Evolutionary conservation across 2,888 invertebrate genomes (phyloP).

Genomic region (Antheraea assamensis): DNA sequence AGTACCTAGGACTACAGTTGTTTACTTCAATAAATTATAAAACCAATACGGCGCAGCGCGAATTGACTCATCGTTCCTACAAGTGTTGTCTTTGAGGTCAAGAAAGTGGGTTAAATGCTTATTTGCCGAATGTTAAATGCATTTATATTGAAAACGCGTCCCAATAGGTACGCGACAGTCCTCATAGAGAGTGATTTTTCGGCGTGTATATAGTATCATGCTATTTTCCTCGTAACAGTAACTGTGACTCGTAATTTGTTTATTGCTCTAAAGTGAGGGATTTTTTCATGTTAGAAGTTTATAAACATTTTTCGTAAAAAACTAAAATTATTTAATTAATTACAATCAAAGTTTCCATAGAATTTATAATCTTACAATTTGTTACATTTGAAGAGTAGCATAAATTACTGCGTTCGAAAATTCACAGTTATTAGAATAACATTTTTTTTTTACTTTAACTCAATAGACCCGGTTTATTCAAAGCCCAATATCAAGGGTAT

Average conservation of each 20-base stretch:
- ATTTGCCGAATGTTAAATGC: constrained; percentile 6
- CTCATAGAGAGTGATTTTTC: not conserved
- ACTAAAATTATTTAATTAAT: not conserved
- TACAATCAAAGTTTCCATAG: not conserved
- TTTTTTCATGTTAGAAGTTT: not conserved
- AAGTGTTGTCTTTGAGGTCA: not conserved
- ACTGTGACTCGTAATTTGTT: not conserved
- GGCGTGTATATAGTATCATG: not conserved
- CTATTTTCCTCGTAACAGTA: not conserved
- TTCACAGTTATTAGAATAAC: not conserved
- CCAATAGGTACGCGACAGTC: not conserved
- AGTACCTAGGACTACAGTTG: not conserved
- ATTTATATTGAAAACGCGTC: not conserved
- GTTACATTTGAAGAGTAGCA: not conserved
- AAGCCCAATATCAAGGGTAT: constrained; percentile 43
- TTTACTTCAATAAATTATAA: not conserved
- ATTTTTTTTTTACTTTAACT: not conserved
- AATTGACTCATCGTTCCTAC: not conserved
- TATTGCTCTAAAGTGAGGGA: not conserved
- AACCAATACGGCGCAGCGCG: not conserved
- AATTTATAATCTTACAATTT: not conserved
- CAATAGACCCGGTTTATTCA: constrained; percentile 4
- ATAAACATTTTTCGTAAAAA: not conserved
- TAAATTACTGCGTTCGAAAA: not conserved
- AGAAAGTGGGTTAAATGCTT: not conserved